A percentile compares a stretch with the other conserved stretches of the same genome.
These are phyloP conservation scores for Vultur gryphus DNA, from an alignment of 2,797 vertebrate genomes.

Conservation along the genomic window DNA sequence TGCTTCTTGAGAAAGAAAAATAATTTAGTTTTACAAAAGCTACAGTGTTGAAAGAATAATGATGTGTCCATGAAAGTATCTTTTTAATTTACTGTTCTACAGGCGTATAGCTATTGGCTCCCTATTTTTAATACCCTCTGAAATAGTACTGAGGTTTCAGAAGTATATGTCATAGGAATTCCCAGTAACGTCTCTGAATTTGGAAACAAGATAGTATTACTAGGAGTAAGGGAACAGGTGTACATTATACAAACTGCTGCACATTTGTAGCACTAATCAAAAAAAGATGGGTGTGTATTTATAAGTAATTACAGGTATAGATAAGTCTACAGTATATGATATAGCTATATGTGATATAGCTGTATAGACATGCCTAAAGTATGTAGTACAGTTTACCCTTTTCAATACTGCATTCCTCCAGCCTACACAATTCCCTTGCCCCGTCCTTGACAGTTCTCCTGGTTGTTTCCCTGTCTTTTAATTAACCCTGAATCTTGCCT, in stretches of 20 bases:
- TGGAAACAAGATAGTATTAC: neutral
- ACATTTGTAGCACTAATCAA: neutral
- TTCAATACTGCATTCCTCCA: neutral
- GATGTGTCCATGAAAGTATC: neutral
- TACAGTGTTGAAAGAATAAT: neutral
- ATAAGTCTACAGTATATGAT: rapidly evolving
- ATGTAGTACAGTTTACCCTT: too few relatives aligned
- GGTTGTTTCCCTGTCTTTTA: neutral
- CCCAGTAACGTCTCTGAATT: neutral
- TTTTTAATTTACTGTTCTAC: neutral
- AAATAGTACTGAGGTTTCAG: neutral
- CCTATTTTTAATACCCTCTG: neutral
- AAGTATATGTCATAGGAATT: rapidly evolving
- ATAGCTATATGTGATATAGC: rapidly evolving
- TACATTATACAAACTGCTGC: rapidly evolving
- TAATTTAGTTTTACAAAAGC: neutral
- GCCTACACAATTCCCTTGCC: neutral
- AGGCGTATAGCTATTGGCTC: neutral
- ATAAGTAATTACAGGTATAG: too few relatives aligned
- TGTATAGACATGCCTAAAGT: rapidly evolving
- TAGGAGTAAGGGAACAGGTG: neutral
- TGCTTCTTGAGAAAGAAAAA: neutral
- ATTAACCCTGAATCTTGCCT: neutral
- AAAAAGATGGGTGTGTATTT: neutral
- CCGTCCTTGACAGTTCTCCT: neutral